Conservation (phyloP, 2,113 vertebrate genomes). For the Callipepla californica region DNA sequence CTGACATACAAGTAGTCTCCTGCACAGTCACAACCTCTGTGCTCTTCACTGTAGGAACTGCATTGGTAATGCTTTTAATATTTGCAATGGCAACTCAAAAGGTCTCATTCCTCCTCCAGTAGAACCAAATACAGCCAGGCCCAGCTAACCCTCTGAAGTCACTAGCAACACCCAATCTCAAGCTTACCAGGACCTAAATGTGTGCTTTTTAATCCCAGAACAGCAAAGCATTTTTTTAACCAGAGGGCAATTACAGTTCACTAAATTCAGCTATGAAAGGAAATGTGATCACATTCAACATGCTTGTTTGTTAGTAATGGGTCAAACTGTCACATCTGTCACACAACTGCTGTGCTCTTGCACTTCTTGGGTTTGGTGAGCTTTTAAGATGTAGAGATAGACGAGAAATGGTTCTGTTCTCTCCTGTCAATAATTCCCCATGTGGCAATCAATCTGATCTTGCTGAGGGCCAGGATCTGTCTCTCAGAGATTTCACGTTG, state of each 20-base stretch:
- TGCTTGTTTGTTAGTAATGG: background rate
- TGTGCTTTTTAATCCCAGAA: background rate
- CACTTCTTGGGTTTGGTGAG: background rate
- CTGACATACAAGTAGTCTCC: accelerated
- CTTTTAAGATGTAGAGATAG: background rate
- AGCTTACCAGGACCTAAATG: background rate
- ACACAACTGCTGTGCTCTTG: background rate
- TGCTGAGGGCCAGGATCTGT: background rate
- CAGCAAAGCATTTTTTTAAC: background rate
- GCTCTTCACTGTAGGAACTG: background rate
- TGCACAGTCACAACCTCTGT: background rate
- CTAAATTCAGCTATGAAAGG: constrained; percentile 1
- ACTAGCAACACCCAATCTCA: background rate
- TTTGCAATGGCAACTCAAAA: background rate
- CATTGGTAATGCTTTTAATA: background rate
- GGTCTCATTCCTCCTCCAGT: background rate
- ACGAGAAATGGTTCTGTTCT: background rate
- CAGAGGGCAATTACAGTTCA: background rate
- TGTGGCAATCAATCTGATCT: constrained; percentile 14
- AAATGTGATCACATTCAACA: background rate
- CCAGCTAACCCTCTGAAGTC: background rate
- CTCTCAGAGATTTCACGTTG: background rate
- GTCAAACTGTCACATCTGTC: background rate
- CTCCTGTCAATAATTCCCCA: constrained; percentile 27
- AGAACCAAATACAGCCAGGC: background rate